Base-by-base conservation (phyloP, 1,140 invertebrate genomes). In the Drosophila guanche region DNA sequence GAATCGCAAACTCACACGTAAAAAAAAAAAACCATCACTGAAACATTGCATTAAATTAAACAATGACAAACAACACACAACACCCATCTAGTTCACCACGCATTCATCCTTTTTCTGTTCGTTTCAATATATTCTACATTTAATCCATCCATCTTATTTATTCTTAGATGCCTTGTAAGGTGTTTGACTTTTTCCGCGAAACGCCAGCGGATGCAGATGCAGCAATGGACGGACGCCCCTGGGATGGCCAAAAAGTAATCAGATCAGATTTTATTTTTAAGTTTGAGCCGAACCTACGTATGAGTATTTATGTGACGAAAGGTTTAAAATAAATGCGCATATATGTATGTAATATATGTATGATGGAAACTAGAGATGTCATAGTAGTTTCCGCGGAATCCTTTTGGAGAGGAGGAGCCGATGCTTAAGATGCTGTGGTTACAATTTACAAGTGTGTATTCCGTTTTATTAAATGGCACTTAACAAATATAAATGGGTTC, bases 291-390 rank as follows among this genome's bases (percentile, higher is more conserved):
- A 10, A 51, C 57, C 54, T 41, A 66, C 58, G 67, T 70, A 68
- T 54, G 59, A 62, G 80, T 73, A 47, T 77, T 69, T 74, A 66
- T 66, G 23, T 86, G 60, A 81, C 68, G 48, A 48, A 59, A 43
- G 66, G 81, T 86, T 86, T 76, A 77, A 59, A 85, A 85, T 85
- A 86, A 85, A 85, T 80, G 81, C 81, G 72, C 83, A 86, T 86
- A 85, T 80, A 80, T 86, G 68, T 86, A 86, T 86, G 73, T 85
- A 80, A 86, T 80, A 80, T 85, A 85, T 85, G 73, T 86, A 80
- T 70, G 68, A 70, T 57, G 56, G 57, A 61, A 52, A 12, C 55
- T 37, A 48, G 41, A 51, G 51, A 45, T 16, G 16, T 20, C n/a
- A 14, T 23, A 40, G 4, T 23, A 40, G 14, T 61, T 20, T 12